A percentile compares a stretch with the other conserved stretches of the same genome.
Evolutionary conservation across 2,888 invertebrate genomes (phyloP).

Genomic region (Abrostola triplasia): DNA sequence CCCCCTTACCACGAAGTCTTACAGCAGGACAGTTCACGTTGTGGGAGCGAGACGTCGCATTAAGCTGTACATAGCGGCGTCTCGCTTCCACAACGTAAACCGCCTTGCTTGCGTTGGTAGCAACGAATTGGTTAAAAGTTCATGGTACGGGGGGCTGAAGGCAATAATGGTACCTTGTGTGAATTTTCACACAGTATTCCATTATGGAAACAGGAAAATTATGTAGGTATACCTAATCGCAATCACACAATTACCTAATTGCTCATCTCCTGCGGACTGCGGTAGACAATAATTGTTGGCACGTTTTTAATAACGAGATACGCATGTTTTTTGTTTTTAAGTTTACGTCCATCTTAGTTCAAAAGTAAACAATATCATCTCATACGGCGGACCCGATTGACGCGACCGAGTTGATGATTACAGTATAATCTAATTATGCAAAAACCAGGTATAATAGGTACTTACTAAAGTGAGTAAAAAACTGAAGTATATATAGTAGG

Average conservation of each 20-base stretch:
- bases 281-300: constrained; percentile 7
- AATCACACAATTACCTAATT: constrained; percentile 31
- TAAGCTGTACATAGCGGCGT: no score
- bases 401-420: no score
- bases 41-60: no score
- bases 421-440: no score
- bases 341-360: no score
- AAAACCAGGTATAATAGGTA: no score
- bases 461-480: no score
- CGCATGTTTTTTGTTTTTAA: neutral
- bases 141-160: neutral
- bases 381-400: no score
- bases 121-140: neutral
- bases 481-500: no score
- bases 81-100: neutral
- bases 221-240: constrained; percentile 6
- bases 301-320: constrained; percentile 3
- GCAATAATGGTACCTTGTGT: constrained; percentile 5
- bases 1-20: neutral
- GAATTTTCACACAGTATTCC: constrained; percentile 25
- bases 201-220: constrained; percentile 29
- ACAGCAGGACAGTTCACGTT: no score
- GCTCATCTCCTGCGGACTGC: constrained; percentile 19
- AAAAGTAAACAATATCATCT: no score
- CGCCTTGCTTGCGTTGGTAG: neutral